phyloP scores from a whole-genome alignment of 1,140 invertebrate genomes.

The Rhyzopertha dominica region DNA sequence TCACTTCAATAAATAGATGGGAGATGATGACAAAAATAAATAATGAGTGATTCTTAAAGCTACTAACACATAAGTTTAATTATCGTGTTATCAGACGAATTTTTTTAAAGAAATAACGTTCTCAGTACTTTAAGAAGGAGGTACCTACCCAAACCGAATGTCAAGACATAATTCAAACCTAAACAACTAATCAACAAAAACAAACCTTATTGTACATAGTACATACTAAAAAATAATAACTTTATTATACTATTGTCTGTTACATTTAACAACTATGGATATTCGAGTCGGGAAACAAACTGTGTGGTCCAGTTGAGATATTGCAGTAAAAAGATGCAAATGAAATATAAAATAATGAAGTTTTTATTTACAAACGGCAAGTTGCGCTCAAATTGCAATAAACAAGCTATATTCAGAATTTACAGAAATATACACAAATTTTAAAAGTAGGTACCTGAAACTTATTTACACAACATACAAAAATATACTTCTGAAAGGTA shows the following conservation, averaged over 20 bases:
- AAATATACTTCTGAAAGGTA: constrained; percentile 12
- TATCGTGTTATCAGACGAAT: constrained; percentile 5
- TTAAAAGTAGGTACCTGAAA: constrained; percentile 30
- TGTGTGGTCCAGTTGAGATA: background rate
- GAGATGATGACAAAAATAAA: constrained; percentile 20
- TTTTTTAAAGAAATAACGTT: no score
- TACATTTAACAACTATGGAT: constrained; percentile 9
- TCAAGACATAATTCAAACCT: constrained; percentile 4
- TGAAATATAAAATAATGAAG: constrained; percentile 20
- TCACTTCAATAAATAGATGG: no score
- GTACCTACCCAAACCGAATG: constrained; percentile 26
- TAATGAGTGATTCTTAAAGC: constrained; percentile 13
- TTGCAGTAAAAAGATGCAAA: background rate
- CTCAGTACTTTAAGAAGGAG: no score
- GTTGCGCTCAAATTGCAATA: constrained; percentile 8
- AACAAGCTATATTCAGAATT: constrained; percentile 33
- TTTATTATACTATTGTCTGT: constrained; percentile 32
- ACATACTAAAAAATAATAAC: constrained; percentile 34
- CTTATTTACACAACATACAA: constrained; percentile 22
- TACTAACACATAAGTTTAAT: background rate
- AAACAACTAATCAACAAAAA: constrained; percentile 30
- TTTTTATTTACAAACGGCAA: constrained; percentile 32
- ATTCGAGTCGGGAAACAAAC: background rate
- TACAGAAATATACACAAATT: constrained; percentile 27
- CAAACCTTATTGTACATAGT: constrained; percentile 33